Evolutionary conservation across 2,113 vertebrate genomes (phyloP).

Genomic region (Peromyscus californicus): DNA sequence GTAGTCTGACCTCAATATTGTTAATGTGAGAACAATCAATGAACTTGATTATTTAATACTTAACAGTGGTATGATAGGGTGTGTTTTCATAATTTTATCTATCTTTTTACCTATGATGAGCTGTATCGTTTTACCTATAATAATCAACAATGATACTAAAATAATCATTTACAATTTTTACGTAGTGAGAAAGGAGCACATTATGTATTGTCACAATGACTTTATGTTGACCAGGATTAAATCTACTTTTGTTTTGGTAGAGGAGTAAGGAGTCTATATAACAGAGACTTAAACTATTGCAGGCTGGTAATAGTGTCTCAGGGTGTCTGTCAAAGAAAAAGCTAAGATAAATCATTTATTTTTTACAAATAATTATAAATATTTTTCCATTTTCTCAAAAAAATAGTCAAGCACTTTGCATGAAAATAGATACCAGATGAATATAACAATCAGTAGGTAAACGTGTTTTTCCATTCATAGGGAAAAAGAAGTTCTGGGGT

Average conservation of each 20-base stretch:
- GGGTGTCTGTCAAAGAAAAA: background rate
- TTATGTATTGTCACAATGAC: background rate
- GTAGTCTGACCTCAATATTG: background rate
- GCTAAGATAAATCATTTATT: background rate
- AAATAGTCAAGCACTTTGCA: background rate
- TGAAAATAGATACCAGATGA: background rate
- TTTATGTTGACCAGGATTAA: background rate
- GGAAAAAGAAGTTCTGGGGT: background rate
- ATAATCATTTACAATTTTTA: background rate
- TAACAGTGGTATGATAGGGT: background rate
- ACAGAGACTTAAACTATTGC: background rate
- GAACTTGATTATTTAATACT: slow-evolving; percentile 40
- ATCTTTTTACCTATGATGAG: background rate
- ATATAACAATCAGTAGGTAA: background rate
- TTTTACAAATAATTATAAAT: slow-evolving; percentile 27
- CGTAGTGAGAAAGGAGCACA: background rate
- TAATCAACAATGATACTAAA: background rate
- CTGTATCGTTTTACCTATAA: background rate
- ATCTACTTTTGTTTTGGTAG: background rate
- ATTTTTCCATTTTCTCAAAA: slow-evolving; percentile 42
- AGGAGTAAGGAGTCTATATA: background rate
- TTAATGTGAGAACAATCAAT: background rate
- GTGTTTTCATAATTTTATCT: background rate
- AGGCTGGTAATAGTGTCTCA: background rate
- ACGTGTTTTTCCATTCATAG: background rate